Base-by-base conservation (phyloP, 2,113 vertebrate genomes). In the Chaetodon auriga region DNA sequence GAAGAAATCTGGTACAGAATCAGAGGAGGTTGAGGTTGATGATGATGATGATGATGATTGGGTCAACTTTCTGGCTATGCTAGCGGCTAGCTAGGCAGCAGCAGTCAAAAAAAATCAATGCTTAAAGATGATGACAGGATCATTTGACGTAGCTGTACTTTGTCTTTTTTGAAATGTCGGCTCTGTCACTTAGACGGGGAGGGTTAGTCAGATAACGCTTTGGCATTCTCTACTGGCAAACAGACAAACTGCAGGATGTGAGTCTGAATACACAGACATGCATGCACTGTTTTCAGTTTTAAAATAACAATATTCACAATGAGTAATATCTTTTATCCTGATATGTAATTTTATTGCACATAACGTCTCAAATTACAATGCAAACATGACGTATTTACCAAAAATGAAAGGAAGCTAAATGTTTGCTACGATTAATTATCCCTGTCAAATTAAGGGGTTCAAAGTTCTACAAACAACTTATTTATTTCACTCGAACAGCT, bases 211-310 rank as follows among this genome's bases (percentile, higher is more conserved):
- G 18, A 54, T 21, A 46, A 76, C 1, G 16, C 4, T 43, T 65
- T 55, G 36, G 23, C 49, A n/a, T 25, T 8, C 62, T 76, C 75
- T 57, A 57, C 25, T 48, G 51, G 63, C 53, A 49, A 54, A 35
- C 6, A 19, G 3, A 54, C 15, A 38, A 48, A 63, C 30, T 62
- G 46, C 49, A 38, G 49, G 41, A 43, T 25, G 68, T 0, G 4
- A 23, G 30, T 38, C 65, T 36, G 7, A 38, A 36, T 12, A n/a
- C 3, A 55, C 68, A 43, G 13, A 58, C n/a, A 45, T 1, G 1
- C 12, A 66, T 45, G 14, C 11, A 12, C 16, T 4, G 5, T 11
- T 45, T 54, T 41, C n/a, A 12, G 9, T 21, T 41, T 46, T 25
- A 12, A 23, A 54, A 41, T 11, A 54, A 70, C 0, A 68, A 68